Conservation (phyloP, 2,113 vertebrate species). For the Poeciliopsis prolifica region DNA sequence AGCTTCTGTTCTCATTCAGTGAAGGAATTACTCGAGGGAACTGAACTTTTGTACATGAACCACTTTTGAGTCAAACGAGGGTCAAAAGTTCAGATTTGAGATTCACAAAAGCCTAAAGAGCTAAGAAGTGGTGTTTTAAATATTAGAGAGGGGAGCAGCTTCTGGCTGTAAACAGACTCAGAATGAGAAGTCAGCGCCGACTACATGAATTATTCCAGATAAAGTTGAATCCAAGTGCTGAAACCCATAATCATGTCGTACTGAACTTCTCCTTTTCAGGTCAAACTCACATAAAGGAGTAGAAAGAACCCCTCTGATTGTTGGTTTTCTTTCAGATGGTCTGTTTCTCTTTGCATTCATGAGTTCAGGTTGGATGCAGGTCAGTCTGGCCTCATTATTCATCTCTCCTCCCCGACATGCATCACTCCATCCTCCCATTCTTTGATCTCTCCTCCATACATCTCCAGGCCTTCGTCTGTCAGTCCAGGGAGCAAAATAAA, state of each 20-base stretch:
- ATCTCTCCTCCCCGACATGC: constrained; percentile 28
- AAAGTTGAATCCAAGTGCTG: not conserved
- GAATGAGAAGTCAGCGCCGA: not conserved
- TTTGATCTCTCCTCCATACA: constrained; percentile 35
- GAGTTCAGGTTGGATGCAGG: constrained; percentile 33
- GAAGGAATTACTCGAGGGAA: constrained; percentile 9
- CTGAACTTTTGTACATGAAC: not conserved
- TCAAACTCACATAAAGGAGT: constrained; percentile 1
- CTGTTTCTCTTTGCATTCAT: constrained; percentile 24
- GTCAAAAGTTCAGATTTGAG: constrained; percentile 10
- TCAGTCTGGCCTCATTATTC: constrained; percentile 56
- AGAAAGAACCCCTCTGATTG: constrained; percentile 18
- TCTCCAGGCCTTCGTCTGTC: constrained; percentile 23
- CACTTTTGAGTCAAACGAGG: not conserved
- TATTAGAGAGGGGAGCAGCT: not conserved
- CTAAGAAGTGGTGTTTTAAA: constrained; percentile 7
- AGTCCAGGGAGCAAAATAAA: constrained; percentile 43
- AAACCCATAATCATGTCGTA: not conserved
- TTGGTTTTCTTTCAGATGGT: constrained; percentile 33
- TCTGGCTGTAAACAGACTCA: not conserved
- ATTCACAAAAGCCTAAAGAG: not conserved
- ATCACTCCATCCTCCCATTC: constrained; percentile 33
- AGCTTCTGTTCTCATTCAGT: not conserved
- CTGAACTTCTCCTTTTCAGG: not conserved
- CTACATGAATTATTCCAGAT: constrained; percentile 6